Conservation (phyloP, 2,888 invertebrate species). For the Orthosia gothica region DNA sequence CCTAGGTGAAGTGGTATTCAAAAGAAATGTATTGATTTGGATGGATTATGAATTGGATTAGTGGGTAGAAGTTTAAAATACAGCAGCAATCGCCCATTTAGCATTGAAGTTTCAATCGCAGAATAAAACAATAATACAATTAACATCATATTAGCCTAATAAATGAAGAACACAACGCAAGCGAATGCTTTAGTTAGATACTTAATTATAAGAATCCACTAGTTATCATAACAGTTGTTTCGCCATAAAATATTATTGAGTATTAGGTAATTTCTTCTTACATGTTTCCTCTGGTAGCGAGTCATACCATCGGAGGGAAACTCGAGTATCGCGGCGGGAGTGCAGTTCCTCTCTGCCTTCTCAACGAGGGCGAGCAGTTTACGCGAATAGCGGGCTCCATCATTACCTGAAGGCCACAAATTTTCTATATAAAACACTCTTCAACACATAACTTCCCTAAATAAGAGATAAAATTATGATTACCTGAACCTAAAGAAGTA, state of each 20-base stretch:
- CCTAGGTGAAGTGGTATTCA: neutral
- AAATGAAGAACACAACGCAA: neutral
- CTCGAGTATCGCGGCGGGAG: constrained; percentile 94
- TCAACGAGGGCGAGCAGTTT: constrained; percentile 77
- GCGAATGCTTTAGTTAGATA: neutral
- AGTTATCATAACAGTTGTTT: neutral
- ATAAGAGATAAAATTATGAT: constrained; percentile 16
- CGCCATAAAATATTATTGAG: neutral
- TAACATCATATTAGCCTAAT: neutral
- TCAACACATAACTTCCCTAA: neutral
- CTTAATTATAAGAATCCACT: neutral
- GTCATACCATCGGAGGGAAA: constrained; percentile 95
- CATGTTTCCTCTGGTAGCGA: constrained; percentile 92
- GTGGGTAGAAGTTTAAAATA: neutral
- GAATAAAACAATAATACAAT: neutral
- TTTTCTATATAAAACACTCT: neutral
- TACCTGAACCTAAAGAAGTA: constrained; percentile 68
- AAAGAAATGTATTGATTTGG: neutral
- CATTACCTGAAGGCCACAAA: constrained; percentile 52
- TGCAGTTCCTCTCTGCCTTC: constrained; percentile 90
- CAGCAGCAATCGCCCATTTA: neutral
- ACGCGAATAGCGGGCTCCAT: constrained; percentile 69
- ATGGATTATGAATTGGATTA: neutral
- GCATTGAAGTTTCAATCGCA: neutral
- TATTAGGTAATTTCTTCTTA: constrained; percentile 68